These are phyloP conservation scores for Aproaerema taeniolella DNA, from an alignment of 2,888 invertebrate species.

Conservation along the genomic window DNA sequence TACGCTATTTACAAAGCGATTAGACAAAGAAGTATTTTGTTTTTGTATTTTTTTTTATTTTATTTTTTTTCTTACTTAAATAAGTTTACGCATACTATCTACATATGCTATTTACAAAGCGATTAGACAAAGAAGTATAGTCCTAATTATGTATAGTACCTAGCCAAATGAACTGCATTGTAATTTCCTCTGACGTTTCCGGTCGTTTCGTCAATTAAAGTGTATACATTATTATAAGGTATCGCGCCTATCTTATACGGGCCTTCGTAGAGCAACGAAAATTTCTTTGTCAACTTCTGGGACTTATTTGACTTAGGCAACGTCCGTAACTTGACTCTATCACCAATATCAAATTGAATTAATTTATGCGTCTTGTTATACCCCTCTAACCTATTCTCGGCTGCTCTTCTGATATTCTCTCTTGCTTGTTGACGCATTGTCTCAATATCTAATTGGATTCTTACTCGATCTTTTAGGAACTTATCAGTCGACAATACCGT, in stretches of 20 bases:
- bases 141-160: constrained; percentile 7
- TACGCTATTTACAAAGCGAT: too few species aligned
- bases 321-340: constrained; percentile 14
- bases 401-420: constrained; percentile 8
- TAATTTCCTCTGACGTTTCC: constrained; percentile 1
- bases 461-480: background rate
- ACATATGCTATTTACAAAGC: too few species aligned
- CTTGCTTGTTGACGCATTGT: constrained; percentile 7
- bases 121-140: too few species aligned
- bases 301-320: constrained; percentile 12
- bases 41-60: too few species aligned
- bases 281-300: constrained; percentile 12
- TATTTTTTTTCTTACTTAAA: too few species aligned
- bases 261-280: constrained; percentile 2
- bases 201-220: background rate
- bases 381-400: background rate
- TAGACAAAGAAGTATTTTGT: too few species aligned
- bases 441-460: background rate
- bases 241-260: constrained; percentile 1
- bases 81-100: too few species aligned
- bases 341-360: constrained; percentile 16
- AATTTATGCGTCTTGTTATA: constrained; percentile 13
- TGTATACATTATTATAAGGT: constrained; percentile 8
- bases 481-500: constrained; percentile 12
- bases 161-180: constrained; percentile 4